Conservation (phyloP, 2,113 vertebrate genomes). For the Festucalex cinctus region DNA sequence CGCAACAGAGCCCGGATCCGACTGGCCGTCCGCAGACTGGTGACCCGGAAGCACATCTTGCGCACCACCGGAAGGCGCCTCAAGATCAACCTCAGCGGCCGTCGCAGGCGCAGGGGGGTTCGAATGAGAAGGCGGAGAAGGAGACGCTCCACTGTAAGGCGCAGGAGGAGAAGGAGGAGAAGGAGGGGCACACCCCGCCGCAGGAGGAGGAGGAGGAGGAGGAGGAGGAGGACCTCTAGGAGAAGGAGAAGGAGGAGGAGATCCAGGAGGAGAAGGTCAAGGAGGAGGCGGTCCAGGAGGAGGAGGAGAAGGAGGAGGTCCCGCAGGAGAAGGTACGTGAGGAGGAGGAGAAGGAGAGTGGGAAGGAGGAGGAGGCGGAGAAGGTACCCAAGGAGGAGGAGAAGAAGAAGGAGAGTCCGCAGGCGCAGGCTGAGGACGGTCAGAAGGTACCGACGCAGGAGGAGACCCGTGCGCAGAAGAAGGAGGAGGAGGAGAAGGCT, state of each 20-base stretch:
- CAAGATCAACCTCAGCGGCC: conserved; percentile 35
- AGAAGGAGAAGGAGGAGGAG: background rate
- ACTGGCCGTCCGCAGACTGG: conserved; percentile 51
- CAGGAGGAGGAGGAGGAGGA: background rate
- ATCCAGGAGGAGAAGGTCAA: background rate
- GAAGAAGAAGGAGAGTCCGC: background rate
- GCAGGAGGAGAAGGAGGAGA: background rate
- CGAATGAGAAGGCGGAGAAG: background rate
- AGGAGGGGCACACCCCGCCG: background rate
- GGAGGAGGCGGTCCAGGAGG: background rate
- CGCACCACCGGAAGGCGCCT: conserved; percentile 58
- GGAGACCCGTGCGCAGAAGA: background rate
- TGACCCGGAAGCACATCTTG: conserved; percentile 50
- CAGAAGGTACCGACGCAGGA: background rate
- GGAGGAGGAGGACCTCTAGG: background rate
- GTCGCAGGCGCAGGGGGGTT: background rate
- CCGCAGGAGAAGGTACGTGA: background rate
- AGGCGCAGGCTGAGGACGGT: conserved; percentile 1
- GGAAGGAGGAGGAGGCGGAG: background rate
- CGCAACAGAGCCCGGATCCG: conserved; percentile 70
- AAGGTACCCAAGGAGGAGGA: background rate
- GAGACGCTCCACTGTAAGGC: background rate
- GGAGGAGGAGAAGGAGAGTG: background rate
- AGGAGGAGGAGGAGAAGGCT: background rate
- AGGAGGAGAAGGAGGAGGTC: conserved; percentile 4